Percentiles rank a stretch among this genome's conserved stretches.
These are phyloP conservation scores for Arctocebus calabarensis DNA, from an alignment of 2,797 vertebrate genomes.

Conservation along the genomic window DNA sequence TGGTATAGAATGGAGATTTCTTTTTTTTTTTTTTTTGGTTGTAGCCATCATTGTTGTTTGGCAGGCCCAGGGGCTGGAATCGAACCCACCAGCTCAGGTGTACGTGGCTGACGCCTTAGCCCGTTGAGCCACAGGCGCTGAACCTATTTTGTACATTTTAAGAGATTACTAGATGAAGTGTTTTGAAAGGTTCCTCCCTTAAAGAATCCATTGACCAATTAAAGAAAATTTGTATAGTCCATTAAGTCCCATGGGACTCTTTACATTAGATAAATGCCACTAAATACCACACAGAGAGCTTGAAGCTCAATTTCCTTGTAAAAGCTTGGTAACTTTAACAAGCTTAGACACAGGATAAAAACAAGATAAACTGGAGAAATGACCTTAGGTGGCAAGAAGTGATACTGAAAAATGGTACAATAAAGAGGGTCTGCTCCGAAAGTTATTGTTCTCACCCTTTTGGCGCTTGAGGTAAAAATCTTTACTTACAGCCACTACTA, in stretches of 20 bases:
- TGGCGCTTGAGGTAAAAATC: neutral
- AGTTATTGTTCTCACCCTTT: neutral
- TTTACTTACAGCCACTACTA: neutral
- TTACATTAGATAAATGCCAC: neutral
- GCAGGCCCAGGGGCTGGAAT: too few relatives aligned
- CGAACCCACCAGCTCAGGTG: too few relatives aligned
- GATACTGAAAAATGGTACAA: neutral
- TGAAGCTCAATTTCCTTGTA: conserved; percentile 30
- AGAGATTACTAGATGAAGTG: neutral
- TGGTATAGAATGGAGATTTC: too few relatives aligned
- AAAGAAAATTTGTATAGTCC: neutral
- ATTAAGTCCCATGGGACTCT: neutral
- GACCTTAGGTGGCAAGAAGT: neutral
- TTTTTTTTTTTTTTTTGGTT: too few relatives aligned
- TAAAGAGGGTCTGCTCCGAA: neutral
- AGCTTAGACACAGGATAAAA: neutral
- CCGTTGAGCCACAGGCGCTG: too few relatives aligned
- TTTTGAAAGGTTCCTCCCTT: neutral
- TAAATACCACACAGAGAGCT: neutral
- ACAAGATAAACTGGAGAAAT: conserved; percentile 1
- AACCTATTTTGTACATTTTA: neutral
- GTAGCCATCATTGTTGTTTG: too few relatives aligned
- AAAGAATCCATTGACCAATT: neutral
- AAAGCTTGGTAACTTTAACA: conserved; percentile 45
- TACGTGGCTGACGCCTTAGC: too few relatives aligned